Percentiles rank a stretch among this genome's conserved stretches.
Conservation (phyloP, 1,140 invertebrate genomes). For the Meteorus sp. region DNA sequence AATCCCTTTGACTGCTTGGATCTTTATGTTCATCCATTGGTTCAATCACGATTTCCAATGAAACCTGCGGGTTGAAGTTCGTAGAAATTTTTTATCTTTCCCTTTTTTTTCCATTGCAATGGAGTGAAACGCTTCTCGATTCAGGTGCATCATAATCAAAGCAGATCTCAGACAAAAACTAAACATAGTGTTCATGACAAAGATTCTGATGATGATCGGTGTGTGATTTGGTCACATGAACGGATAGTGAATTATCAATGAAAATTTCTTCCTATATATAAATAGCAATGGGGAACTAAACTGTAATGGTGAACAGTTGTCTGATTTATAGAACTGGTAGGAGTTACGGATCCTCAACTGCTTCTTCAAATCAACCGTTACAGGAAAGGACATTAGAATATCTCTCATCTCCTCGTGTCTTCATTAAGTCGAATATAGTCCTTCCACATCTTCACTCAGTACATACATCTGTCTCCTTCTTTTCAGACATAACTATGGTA, state of each 20-base stretch:
- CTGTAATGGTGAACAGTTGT: conserved; percentile 1
- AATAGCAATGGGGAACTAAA: too few relatives aligned
- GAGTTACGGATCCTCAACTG: conserved; percentile 18
- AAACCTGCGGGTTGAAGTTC: too few relatives aligned
- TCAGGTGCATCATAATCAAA: neutral
- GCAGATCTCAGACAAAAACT: too few relatives aligned
- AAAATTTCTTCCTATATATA: conserved; percentile 1
- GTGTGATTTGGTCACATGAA: neutral
- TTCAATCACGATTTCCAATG: too few relatives aligned
- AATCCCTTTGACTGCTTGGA: too few relatives aligned
- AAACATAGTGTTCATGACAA: conserved; percentile 4
- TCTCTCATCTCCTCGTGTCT: conserved; percentile 24
- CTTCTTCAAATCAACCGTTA: conserved; percentile 28
- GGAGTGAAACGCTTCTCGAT: too few relatives aligned
- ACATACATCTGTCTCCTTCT: conserved; percentile 11
- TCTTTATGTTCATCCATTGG: too few relatives aligned
- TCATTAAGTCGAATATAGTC: neutral
- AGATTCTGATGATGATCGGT: conserved; percentile 1
- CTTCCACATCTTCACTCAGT: too few relatives aligned
- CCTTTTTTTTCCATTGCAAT: too few relatives aligned
- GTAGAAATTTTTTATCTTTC: too few relatives aligned
- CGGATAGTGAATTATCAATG: neutral
- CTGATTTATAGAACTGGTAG: conserved; percentile 18
- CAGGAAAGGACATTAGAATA: conserved; percentile 27
- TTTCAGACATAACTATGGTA: conserved; percentile 42